Evolutionary conservation across 2,888 invertebrate species (phyloP).

Genomic region (Phaedon cochleariae): DNA sequence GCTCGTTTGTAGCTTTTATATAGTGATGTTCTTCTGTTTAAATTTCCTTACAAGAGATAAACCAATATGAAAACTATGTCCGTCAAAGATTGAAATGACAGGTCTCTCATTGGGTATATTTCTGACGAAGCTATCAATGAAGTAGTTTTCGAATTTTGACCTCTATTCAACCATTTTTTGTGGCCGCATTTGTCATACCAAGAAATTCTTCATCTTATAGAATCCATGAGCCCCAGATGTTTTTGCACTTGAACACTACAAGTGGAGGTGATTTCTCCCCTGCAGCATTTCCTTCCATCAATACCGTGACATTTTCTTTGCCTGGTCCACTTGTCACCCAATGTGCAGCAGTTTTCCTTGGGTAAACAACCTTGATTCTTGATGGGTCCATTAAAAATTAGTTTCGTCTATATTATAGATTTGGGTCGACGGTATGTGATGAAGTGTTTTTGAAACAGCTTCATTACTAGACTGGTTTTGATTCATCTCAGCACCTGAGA

Average conservation of each 20-base stretch:
- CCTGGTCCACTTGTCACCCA: constrained; percentile 20
- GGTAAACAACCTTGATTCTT: constrained; percentile 29
- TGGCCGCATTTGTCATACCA: constrained; percentile 16
- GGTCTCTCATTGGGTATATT: constrained; percentile 13
- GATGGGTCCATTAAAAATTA: constrained; percentile 36
- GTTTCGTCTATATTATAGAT: constrained; percentile 37
- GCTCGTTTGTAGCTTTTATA: constrained; percentile 30
- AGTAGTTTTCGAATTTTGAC: constrained; percentile 17
- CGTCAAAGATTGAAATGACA: constrained; percentile 20
- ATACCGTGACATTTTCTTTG: constrained; percentile 18
- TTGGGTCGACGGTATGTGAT: no score
- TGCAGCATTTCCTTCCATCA: constrained; percentile 8
- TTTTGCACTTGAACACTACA: constrained; percentile 10
- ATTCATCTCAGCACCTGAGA: no score
- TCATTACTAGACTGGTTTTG: no score
- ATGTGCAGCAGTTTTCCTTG: constrained; percentile 4
- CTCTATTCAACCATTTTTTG: constrained; percentile 20
- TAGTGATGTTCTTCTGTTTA: constrained; percentile 6
- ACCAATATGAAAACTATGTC: constrained; percentile 15
- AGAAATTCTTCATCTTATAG: constrained; percentile 3
- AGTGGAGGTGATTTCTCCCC: constrained; percentile 5
- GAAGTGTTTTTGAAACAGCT: no score
- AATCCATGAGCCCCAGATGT: constrained; percentile 11
- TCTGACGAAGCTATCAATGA: constrained; percentile 13
- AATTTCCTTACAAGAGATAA: not conserved